Percentiles rank a stretch among this genome's conserved stretches.
Evolutionary conservation across 2,113 vertebrate species (phyloP).

Genomic region (Chelonoidis abingdonii): DNA sequence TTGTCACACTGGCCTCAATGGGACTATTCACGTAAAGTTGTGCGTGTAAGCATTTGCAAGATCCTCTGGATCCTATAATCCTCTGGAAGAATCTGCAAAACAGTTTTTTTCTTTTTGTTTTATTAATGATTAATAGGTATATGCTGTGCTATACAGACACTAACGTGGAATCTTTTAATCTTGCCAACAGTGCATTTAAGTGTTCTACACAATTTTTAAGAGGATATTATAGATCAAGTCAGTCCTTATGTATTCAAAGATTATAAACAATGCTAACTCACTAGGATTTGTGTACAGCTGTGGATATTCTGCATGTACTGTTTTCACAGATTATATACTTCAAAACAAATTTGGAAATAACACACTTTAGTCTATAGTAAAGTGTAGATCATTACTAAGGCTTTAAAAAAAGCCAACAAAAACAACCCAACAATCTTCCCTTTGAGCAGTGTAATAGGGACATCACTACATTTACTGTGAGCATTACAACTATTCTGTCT

Average conservation of each 20-base stretch:
- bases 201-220: neutral
- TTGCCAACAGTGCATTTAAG: neutral
- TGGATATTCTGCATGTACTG: neutral
- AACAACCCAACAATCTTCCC: neutral
- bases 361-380: neutral
- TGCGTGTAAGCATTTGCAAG: neutral
- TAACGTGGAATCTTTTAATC: neutral
- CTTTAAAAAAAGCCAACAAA: neutral
- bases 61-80: neutral
- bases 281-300: neutral
- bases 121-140: neutral
- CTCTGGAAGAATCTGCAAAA: neutral
- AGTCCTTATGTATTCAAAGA: neutral
- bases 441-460: neutral
- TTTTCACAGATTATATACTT: neutral
- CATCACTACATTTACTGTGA: neutral
- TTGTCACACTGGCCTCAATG: neutral
- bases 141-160: neutral
- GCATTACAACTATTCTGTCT: slow-evolving; percentile 2
- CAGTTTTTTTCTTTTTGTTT: neutral
- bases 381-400: neutral
- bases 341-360: neutral
- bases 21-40: neutral
- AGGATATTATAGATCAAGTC: neutral
- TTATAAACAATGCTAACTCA: neutral